These are phyloP conservation scores for Dromas ardeola DNA, from an alignment of 2,113 vertebrate species.

Conservation along the genomic window DNA sequence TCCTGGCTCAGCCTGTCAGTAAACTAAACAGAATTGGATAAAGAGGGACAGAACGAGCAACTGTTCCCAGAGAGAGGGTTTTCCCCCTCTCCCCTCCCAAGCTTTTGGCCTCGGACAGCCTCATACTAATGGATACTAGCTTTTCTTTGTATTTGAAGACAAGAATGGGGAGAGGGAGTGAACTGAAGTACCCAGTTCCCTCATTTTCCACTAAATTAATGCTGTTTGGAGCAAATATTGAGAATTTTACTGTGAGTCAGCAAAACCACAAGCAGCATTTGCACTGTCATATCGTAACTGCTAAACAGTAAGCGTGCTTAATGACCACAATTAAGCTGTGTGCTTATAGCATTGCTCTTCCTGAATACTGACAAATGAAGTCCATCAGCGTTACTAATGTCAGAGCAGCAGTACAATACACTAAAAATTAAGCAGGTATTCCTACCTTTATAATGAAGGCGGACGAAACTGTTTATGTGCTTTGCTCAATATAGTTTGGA, in stretches of 20 bases:
- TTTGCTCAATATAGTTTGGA: slow-evolving; percentile 43
- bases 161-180: not conserved
- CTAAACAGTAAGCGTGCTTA: not conserved
- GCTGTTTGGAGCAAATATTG: slow-evolving; percentile 17
- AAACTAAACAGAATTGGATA: not conserved
- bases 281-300: slow-evolving; percentile 24
- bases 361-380: not conserved
- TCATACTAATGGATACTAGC: not conserved
- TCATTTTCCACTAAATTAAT: not conserved
- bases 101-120: not conserved
- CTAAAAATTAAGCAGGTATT: slow-evolving; percentile 27
- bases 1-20: not conserved
- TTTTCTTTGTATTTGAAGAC: not conserved
- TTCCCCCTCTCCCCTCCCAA: not conserved
- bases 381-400: not conserved
- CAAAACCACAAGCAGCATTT: slow-evolving; percentile 11
- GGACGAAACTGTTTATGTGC: slow-evolving; percentile 46
- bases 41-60: not conserved
- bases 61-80: not conserved
- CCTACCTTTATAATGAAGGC: not conserved
- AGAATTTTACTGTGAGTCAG: slow-evolving; percentile 32
- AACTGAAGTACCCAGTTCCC: not conserved
- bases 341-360: not conserved
- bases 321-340: slow-evolving; percentile 3
- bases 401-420: not conserved